Evolutionary conservation across 2,888 invertebrate genomes (phyloP).

Genomic region (Thecophora atra): DNA sequence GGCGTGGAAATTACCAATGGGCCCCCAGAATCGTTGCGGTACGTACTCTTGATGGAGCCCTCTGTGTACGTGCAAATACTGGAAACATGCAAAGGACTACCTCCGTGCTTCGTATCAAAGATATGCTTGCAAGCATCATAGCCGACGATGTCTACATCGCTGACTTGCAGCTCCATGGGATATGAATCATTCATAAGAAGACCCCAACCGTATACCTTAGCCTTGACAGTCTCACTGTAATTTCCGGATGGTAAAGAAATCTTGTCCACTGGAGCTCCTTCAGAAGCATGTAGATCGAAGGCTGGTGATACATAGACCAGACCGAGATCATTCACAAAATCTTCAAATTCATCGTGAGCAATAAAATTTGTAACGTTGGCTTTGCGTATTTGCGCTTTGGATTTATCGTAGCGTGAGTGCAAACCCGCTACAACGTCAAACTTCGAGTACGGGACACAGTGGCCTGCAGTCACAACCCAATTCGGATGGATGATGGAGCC

Average conservation of each 20-base stretch:
- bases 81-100: neutral
- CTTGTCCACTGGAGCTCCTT: neutral
- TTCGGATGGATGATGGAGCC: conserved; percentile 60
- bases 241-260: conserved; percentile 18
- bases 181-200: neutral
- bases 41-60: conserved; percentile 57
- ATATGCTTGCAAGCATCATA: neutral
- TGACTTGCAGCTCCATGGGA: neutral
- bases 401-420: conserved; percentile 45
- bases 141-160: neutral
- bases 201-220: neutral
- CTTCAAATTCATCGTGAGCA: conserved; percentile 57
- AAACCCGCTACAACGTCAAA: conserved; percentile 62
- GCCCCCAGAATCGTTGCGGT: conserved; percentile 49
- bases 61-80: conserved; percentile 57
- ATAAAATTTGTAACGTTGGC: conserved; percentile 5
- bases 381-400: neutral
- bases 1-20: conserved; percentile 54
- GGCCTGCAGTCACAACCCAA: conserved; percentile 64
- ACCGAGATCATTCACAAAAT: conserved; percentile 68
- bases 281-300: conserved; percentile 54
- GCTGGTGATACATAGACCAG: conserved; percentile 59
- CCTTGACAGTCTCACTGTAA: conserved; percentile 29
- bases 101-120: conserved; percentile 27
- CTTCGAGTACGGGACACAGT: conserved; percentile 46